Conservation (phyloP, 2,888 invertebrate genomes). For the Meta bourneti region DNA sequence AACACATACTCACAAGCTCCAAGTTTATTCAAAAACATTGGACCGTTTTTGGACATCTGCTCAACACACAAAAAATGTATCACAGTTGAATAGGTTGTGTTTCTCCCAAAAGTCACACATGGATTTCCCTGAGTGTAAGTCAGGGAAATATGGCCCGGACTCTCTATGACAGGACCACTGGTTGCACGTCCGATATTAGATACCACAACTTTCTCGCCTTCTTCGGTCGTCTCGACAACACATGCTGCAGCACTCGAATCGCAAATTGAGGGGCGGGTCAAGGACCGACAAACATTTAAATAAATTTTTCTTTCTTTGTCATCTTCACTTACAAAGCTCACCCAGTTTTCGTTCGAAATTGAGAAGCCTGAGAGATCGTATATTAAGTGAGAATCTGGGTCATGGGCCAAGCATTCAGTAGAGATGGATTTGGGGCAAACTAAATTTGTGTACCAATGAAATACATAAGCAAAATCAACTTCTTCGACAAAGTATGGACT, state of each 20-base stretch:
- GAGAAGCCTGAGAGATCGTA: constrained; percentile 72
- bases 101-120: constrained; percentile 78
- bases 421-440: constrained; percentile 59
- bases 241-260: constrained; percentile 71
- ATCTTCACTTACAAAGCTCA: constrained; percentile 42
- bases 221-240: constrained; percentile 25
- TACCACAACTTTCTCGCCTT: constrained; percentile 46
- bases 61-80: constrained; percentile 79
- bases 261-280: constrained; percentile 43
- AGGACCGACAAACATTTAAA: constrained; percentile 65
- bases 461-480: constrained; percentile 78
- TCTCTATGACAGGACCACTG: constrained; percentile 77
- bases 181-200: constrained; percentile 52
- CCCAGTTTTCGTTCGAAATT: constrained; percentile 41
- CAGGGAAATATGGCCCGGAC: constrained; percentile 78
- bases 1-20: constrained; percentile 79
- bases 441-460: constrained; percentile 77
- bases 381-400: constrained; percentile 49
- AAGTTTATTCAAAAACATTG: constrained; percentile 73
- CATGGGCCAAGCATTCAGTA: constrained; percentile 61
- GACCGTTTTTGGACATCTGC: constrained; percentile 17
- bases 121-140: constrained; percentile 78
- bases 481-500: constrained; percentile 79
- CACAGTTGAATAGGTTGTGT: constrained; percentile 78
- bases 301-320: constrained; percentile 58